Evolutionary conservation across 1,140 invertebrate genomes (phyloP), one percentile per base, ranked within the genome.

Genomic region (Pteromalus puparum): DNA sequence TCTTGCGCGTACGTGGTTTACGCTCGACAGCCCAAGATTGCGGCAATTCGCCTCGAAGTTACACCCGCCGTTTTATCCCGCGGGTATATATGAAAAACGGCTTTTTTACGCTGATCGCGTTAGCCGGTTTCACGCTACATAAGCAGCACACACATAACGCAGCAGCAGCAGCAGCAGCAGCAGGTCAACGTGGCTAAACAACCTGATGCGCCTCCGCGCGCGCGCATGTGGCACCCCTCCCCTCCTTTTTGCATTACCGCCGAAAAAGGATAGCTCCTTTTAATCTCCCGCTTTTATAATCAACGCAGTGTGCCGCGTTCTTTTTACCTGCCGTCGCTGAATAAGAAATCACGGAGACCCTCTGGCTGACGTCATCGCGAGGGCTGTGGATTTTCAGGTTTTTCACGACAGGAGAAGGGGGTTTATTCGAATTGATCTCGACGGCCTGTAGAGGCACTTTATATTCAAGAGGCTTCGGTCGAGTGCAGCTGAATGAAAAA

Each of bases 141-240:
- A 68, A 12, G 34, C 34, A 9, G 7, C 7, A 1, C 7, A 38
- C 9, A 38, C 7, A 38, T 38, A 38, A 38, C 1, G 38, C 38
- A 38, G 38, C 30, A 3, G 30, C 30, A 30, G 30, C 30, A 2
- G 4, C 30, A 1, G 67, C 7, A 26, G 24, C n/a, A 6, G 13
- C 28, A 28, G 67, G 24, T 70, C 67, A 61, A 15, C 18, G 18
- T 53, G 15, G 38, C 15, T 67, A 21, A 81, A 67, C 79, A 81
- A 81, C 70, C 68, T 81, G 80, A 81, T 81, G 70, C 76, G 76
- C 30, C 30, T 67, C 12, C 30, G 48, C 30, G 28, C 67, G 67
- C 53, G 76, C 18, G 34, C 12, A 15, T 28, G 28, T 68, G 21
- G 24, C 34, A 21, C 26, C 9, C 12, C 12, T 15, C 21, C 34